phyloP scores from a whole-genome alignment of 2,113 vertebrate species.

The Rousettus leschenaultii region DNA sequence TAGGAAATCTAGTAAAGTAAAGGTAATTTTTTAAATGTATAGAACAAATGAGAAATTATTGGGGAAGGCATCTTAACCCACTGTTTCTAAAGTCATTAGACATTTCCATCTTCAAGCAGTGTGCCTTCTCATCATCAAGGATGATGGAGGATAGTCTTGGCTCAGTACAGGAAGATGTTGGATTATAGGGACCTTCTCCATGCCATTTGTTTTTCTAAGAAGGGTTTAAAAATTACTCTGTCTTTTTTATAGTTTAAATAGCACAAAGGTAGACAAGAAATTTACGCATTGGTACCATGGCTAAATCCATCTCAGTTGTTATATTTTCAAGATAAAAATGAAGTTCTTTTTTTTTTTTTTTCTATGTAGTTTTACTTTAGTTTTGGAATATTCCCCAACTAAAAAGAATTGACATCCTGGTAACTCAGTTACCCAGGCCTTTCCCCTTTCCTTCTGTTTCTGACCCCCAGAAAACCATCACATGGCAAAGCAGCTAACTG shows the following conservation, averaged over 20 bases:
- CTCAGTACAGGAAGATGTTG: background rate
- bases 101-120: background rate
- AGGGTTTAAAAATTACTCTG: background rate
- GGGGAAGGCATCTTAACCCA: background rate
- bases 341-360: background rate
- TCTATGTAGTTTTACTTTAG: constrained; percentile 47
- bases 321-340: constrained; percentile 44
- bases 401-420: constrained; percentile 49
- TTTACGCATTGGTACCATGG: background rate
- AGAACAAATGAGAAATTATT: background rate
- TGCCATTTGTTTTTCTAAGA: constrained; percentile 13
- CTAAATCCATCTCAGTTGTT: constrained; percentile 30
- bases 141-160: background rate
- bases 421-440: constrained; percentile 15
- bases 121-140: background rate
- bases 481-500: background rate
- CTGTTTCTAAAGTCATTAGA: constrained; percentile 18
- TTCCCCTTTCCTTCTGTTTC: background rate
- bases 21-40: background rate
- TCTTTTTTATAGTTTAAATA: background rate
- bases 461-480: constrained; percentile 33
- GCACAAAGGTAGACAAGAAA: background rate
- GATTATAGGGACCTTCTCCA: background rate
- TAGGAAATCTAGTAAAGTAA: background rate
- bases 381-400: constrained; percentile 46